phyloP scores from a whole-genome alignment of 23 tunicate genomes.

The Corella eumyota region DNA sequence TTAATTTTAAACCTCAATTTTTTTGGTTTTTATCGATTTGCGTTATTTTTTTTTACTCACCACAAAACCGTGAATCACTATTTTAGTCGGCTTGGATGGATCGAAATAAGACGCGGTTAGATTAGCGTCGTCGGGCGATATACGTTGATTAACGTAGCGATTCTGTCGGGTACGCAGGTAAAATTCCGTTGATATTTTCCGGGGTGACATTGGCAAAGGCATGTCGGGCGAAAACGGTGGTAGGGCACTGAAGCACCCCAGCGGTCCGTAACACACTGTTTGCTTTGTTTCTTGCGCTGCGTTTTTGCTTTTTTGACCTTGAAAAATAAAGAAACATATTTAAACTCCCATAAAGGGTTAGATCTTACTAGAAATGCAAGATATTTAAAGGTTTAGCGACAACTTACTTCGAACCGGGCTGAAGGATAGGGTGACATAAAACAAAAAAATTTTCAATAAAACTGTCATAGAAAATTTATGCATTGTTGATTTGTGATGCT shows the following conservation, averaged over 20 bases:
- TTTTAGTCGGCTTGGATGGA: conserved; percentile 58
- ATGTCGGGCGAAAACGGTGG: conserved; percentile 61
- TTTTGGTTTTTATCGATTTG: no score
- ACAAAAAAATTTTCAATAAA: background rate
- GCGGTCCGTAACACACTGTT: conserved; percentile 51
- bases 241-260: conserved; percentile 47
- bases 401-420: conserved; percentile 5
- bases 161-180: conserved; percentile 37
- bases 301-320: conserved; percentile 8
- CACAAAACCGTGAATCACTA: conserved; percentile 80
- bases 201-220: conserved; percentile 77
- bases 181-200: conserved; percentile 46
- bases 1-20: no score
- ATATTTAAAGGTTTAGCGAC: background rate
- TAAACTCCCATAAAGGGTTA: background rate
- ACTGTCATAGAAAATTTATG: background rate
- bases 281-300: conserved; percentile 18
- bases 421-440: conserved; percentile 1
- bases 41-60: no score
- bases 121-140: conserved; percentile 17
- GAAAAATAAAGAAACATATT: background rate
- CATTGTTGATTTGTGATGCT: no score
- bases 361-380: background rate
- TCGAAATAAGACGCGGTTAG: conserved; percentile 40
- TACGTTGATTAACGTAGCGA: conserved; percentile 16